These are phyloP conservation scores for Scrobipalpa costella DNA, from an alignment of 2,888 invertebrate genomes.

Conservation along the genomic window DNA sequence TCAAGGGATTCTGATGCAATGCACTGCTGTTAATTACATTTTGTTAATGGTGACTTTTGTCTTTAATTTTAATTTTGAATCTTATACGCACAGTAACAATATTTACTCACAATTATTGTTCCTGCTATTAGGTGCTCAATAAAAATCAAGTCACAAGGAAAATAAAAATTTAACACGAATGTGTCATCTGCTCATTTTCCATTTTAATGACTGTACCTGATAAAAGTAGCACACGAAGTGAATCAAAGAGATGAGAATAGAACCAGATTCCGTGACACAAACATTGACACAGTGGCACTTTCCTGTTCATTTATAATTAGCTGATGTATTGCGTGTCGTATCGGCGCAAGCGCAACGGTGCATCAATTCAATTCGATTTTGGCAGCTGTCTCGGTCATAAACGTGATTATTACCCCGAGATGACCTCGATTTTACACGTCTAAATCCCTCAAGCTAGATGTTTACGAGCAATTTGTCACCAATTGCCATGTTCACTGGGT, in stretches of 20 bases:
- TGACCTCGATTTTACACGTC: conserved; percentile 21
- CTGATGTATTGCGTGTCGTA: conserved; percentile 41
- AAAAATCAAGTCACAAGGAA: not conserved
- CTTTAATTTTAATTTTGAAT: no score
- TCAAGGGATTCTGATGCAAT: no score
- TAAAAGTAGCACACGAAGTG: conserved; percentile 37
- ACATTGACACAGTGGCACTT: conserved; percentile 69
- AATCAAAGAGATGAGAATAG: conserved; percentile 47
- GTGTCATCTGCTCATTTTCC: not conserved
- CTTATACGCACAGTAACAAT: no score
- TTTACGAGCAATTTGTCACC: not conserved
- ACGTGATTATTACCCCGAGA: conserved; percentile 40
- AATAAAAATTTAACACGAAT: not conserved
- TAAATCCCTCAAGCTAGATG: not conserved
- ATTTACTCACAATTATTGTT: no score
- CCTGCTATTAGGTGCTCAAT: not conserved
- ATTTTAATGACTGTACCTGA: conserved; percentile 26
- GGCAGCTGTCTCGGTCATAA: conserved; percentile 44
- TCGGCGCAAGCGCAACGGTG: conserved; percentile 44
- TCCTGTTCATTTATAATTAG: conserved; percentile 53
- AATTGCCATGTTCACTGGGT: not conserved
- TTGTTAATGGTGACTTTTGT: no score
- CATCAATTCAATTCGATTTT: conserved; percentile 56
- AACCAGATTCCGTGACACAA: conserved; percentile 48
- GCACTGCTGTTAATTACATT: no score